These are phyloP conservation scores for Hippocampus barbouri DNA, from an alignment of 2,113 vertebrate species.

Conservation along the genomic window DNA sequence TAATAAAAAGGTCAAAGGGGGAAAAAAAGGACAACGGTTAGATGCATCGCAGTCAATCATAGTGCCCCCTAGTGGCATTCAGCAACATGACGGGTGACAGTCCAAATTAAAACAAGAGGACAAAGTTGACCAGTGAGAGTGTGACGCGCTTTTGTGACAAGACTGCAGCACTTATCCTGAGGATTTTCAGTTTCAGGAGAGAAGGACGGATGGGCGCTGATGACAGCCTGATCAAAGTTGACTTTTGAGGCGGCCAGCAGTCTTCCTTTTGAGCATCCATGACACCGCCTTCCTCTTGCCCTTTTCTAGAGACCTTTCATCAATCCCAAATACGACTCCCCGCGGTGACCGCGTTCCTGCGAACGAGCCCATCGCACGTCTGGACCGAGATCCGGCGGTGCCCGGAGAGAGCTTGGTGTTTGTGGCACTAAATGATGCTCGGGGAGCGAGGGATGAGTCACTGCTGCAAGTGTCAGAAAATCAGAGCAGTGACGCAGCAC, in stretches of 20 bases:
- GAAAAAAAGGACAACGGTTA: too few relatives aligned
- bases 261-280: conserved; percentile 4
- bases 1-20: background rate
- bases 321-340: conserved; percentile 39
- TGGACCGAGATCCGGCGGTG: too few relatives aligned
- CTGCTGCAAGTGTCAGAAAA: background rate
- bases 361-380: conserved; percentile 35
- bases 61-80: background rate
- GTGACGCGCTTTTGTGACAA: too few relatives aligned
- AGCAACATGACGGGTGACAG: background rate
- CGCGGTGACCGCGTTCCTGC: conserved; percentile 26
- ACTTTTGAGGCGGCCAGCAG: conserved; percentile 5
- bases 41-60: background rate
- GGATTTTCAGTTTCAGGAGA: too few relatives aligned
- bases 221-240: too few relatives aligned
- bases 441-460: conserved; percentile 12
- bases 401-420: background rate
- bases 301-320: conserved; percentile 58
- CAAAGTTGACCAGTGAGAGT: too few relatives aligned
- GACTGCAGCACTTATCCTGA: too few relatives aligned
- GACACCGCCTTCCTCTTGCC: conserved; percentile 41
- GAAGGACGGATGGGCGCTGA: too few relatives aligned
- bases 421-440: too few relatives aligned
- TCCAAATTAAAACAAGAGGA: background rate
- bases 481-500: background rate